These are phyloP conservation scores for Sebastes trivittatus DNA, from an alignment of 2,797 vertebrate genomes.

Conservation along the genomic window DNA sequence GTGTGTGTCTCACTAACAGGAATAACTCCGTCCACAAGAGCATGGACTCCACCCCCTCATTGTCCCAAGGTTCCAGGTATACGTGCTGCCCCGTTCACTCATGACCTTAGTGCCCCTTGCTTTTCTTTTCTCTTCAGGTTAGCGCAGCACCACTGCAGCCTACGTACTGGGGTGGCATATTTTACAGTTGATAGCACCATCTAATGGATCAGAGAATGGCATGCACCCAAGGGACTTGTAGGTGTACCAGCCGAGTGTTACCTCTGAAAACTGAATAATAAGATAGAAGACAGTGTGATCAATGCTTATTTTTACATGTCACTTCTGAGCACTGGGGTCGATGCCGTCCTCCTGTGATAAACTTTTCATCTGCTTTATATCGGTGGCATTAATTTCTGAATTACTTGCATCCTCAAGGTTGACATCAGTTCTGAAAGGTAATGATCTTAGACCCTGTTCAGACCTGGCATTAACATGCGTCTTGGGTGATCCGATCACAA, in stretches of 20 bases:
- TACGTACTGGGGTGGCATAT: neutral
- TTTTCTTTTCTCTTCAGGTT: conserved; percentile 38
- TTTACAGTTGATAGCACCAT: conserved; percentile 48
- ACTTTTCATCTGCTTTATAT: neutral
- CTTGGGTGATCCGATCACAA: no score
- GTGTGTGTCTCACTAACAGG: conserved; percentile 85
- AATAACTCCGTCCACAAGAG: conserved; percentile 82
- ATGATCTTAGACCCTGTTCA: neutral
- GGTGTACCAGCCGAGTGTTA: neutral
- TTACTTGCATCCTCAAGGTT: neutral
- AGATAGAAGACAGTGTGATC: neutral
- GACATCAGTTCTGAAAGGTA: neutral
- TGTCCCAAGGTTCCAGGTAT: conserved; percentile 79
- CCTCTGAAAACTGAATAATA: conserved; percentile 1
- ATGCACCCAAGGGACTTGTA: conserved; percentile 19
- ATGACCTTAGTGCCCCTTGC: conserved; percentile 26
- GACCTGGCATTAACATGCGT: no score
- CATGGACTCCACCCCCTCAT: conserved; percentile 77
- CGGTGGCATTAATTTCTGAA: neutral
- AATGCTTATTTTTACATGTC: conserved; percentile 5
- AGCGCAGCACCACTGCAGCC: conserved; percentile 12
- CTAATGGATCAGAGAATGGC: conserved; percentile 58
- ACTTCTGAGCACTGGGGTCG: conserved; percentile 8
- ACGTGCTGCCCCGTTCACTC: conserved; percentile 55
- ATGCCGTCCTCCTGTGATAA: conserved; percentile 15